A percentile compares a stretch with the other conserved stretches of the same genome.
Conservation (phyloP, 2,113 vertebrate species). For the Chlamydotis undulata region DNA sequence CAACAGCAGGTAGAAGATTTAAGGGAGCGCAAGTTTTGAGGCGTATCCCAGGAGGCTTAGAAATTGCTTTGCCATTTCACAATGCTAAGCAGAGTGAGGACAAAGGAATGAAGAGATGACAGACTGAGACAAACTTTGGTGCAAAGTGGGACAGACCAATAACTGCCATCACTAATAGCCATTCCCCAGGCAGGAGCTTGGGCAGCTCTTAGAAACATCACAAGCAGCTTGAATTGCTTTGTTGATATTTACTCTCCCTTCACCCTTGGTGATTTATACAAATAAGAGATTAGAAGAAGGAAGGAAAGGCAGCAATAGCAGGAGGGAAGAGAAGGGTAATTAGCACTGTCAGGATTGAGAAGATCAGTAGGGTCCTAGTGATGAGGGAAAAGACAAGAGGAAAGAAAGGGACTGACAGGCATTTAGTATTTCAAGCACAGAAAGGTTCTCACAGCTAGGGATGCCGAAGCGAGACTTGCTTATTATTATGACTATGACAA, state of each 20-base stretch:
- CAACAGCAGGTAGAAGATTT: neutral
- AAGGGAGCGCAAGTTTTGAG: neutral
- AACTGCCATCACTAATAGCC: neutral
- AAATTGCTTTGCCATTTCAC: neutral
- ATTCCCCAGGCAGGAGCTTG: neutral
- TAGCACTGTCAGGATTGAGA: neutral
- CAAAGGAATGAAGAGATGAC: neutral
- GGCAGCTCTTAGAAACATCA: neutral
- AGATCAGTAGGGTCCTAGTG: slow-evolving; percentile 7
- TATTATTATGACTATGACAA: slow-evolving; percentile 76
- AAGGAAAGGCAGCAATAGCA: neutral
- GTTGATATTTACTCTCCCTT: slow-evolving; percentile 42
- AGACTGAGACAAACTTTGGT: neutral
- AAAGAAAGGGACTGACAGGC: neutral
- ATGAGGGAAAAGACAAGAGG: slow-evolving; percentile 11
- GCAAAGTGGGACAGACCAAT: neutral
- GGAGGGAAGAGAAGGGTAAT: slow-evolving; percentile 9
- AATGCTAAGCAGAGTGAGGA: neutral
- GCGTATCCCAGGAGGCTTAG: neutral
- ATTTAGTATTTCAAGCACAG: slow-evolving; percentile 70
- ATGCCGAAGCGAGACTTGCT: slow-evolving; percentile 38
- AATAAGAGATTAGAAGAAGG: slow-evolving; percentile 43
- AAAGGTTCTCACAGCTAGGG: slow-evolving; percentile 42
- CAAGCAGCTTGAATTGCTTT: neutral
- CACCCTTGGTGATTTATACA: slow-evolving; percentile 23